Base-by-base conservation (phyloP, 2,888 invertebrate genomes). In the Aphidoletes aphidimyza region DNA sequence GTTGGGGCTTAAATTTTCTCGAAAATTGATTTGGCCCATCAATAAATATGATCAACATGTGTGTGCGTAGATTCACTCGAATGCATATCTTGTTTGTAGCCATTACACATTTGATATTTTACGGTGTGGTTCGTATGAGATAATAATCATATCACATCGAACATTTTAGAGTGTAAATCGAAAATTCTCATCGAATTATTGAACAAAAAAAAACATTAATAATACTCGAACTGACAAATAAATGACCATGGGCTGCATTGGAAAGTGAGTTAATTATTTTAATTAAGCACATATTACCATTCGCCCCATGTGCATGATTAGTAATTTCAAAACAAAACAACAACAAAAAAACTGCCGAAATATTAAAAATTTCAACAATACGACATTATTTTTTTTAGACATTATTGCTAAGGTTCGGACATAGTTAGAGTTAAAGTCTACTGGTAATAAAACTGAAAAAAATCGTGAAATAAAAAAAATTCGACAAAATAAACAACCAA, bases 231-330 rank as follows among this genome's bases (percentile, higher is more conserved):
- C 34, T 69, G 69, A 69, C 69, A 14, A 47, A 11, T 47, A 19
- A 14, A 17, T 17, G 2, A 19, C 19, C 3, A 54, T 8, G 54
- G 54, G 22, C 54, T 17, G 8, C 47, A 17, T 47, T 69, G 69
- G 69, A 69, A 26, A 69, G 69, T 69, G 69, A 69, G 69, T 69
- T 69, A 69, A 69, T 69, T 69, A 69, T 69, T 69, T 69, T 69
- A 69, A 69, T 69, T 69, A 69, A 69, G 69, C 69, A 69, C 69
- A 69, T 69, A 69, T 69, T 83, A 83, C 37, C 39, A 83, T 83
- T 83, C 22, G 17, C 1, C n/a, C n/a, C n/a, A 39, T 83, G 37
- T 36, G n/a, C 5, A 83, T 83, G 39, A 78, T 26, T 59, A 34
- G 9, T 30, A 2, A 11, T 78, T 19, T 36, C 37, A 9, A 39